Evolutionary conservation across 2,797 vertebrate species (phyloP).

Genomic region (Argentina silus): DNA sequence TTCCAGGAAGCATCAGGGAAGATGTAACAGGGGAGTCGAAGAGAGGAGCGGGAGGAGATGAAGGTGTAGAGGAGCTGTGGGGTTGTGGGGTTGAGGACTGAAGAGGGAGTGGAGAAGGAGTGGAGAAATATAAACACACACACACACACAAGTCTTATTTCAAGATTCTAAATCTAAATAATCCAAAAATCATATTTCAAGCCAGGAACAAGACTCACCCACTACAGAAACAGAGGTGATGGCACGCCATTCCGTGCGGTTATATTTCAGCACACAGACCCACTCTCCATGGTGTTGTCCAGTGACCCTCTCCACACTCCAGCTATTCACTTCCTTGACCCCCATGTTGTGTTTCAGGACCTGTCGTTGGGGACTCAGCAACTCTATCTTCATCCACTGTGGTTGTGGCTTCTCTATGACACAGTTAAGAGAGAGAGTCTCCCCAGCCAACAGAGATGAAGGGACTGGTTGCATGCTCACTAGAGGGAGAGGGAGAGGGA

Average conservation of each 20-base stretch:
- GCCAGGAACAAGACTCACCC: slow-evolving; percentile 57
- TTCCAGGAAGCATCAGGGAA: slow-evolving; percentile 40
- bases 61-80: slow-evolving; percentile 47
- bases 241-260: rapidly evolving
- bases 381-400: neutral
- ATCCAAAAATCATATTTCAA: too few relatives aligned
- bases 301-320: rapidly evolving
- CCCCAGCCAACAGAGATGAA: slow-evolving; percentile 21
- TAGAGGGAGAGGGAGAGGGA: slow-evolving; percentile 26
- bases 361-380: slow-evolving; percentile 37
- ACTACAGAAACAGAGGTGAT: slow-evolving; percentile 49
- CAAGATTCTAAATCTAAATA: too few relatives aligned
- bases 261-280: slow-evolving; percentile 51
- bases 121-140: too few relatives aligned
- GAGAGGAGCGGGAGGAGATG: neutral
- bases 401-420: rapidly evolving
- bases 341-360: rapidly evolving
- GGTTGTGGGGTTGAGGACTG: slow-evolving; percentile 58
- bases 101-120: neutral
- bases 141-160: too few relatives aligned
- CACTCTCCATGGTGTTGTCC: slow-evolving; percentile 53
- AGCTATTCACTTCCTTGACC: rapidly evolving
- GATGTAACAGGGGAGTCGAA: slow-evolving; percentile 60
- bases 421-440: slow-evolving; percentile 35
- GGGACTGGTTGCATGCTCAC: neutral